phyloP scores from a whole-genome alignment of 2,888 invertebrate genomes.

The Plebejus melissa region DNA sequence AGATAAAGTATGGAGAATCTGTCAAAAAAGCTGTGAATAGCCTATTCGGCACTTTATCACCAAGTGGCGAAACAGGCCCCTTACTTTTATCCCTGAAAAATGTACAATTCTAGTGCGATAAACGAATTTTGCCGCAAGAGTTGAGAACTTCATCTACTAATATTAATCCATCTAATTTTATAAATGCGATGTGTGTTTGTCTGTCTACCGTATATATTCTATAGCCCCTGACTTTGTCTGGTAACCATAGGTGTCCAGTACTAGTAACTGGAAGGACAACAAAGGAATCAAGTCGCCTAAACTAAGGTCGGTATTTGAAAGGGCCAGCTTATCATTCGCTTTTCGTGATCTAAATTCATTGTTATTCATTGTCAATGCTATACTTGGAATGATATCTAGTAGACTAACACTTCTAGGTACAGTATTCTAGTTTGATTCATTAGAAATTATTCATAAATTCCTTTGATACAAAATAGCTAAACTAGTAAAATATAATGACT shows the following conservation, averaged over 20 bases:
- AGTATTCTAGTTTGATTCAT: not conserved
- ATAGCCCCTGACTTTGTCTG: conserved; percentile 7
- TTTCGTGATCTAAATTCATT: conserved; percentile 37
- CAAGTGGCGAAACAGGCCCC: too few species aligned
- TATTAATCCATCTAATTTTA: too few species aligned
- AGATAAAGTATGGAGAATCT: too few species aligned
- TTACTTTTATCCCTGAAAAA: too few species aligned
- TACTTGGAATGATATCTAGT: not conserved
- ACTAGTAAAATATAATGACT: not conserved
- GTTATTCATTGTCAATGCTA: conserved; percentile 23
- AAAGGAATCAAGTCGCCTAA: conserved; percentile 55
- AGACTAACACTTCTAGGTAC: not conserved
- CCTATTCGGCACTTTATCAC: too few species aligned
- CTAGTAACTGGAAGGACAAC: conserved; percentile 37
- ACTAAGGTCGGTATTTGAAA: conserved; percentile 73
- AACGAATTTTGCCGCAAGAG: too few species aligned
- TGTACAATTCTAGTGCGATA: too few species aligned
- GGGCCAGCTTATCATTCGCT: conserved; percentile 55
- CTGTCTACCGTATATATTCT: not conserved
- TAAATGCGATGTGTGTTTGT: too few species aligned
- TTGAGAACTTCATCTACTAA: too few species aligned
- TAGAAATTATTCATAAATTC: not conserved
- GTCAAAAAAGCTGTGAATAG: too few species aligned
- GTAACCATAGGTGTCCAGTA: not conserved
- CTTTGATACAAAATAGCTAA: not conserved